Base-by-base conservation (phyloP, 2,888 invertebrate species). In the Oscheius sp. region DNA sequence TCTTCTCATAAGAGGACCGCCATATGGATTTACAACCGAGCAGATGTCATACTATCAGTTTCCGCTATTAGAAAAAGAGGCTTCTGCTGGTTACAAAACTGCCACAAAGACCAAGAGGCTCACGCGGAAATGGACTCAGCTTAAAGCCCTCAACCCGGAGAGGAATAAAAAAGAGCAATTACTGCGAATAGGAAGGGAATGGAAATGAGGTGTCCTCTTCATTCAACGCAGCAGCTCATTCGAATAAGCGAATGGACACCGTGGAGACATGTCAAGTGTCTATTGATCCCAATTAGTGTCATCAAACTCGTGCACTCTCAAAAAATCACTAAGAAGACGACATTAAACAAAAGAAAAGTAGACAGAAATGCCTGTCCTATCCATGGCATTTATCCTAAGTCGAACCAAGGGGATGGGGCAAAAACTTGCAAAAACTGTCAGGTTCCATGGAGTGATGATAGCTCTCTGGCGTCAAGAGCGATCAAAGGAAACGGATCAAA, bases 281-380 rank as follows among this genome's bases (percentile, higher is more conserved):
- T 63, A 63, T 63, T 45, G 63, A 63, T 63, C 43, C 45, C 63
- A 63, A 63, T 63, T 63, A 63, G 46, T 23, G 43, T 16, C 45
- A 63, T 63, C 41, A 63, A 61, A 63, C 43, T 21, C 46, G 3
- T 21, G 49, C 13, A 6, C 35, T 3, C 49, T 13, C 21, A 7
- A 49, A 21, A 21, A 18, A 21, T 49, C 49, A 49, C 3, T 2
- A 13, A 49, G 16, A 49, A 49, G 21, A 13, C 13, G 49, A 49
- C 16, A 35, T 35, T 35, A 9, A 35, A 9, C 3, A 3, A 9
- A 9, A 9, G 9, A 3, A 35, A 35, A 35, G 9, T 35, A 35
- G 35, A 9, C 35, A 35, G 35, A 35, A 35, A 9, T 35, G 9
- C 35, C 35, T 35, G 5, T 35, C 5, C 9, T 35, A 35, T 6